Evolutionary conservation across 2,797 vertebrate species (phyloP).

Genomic region (Geotria australis): DNA sequence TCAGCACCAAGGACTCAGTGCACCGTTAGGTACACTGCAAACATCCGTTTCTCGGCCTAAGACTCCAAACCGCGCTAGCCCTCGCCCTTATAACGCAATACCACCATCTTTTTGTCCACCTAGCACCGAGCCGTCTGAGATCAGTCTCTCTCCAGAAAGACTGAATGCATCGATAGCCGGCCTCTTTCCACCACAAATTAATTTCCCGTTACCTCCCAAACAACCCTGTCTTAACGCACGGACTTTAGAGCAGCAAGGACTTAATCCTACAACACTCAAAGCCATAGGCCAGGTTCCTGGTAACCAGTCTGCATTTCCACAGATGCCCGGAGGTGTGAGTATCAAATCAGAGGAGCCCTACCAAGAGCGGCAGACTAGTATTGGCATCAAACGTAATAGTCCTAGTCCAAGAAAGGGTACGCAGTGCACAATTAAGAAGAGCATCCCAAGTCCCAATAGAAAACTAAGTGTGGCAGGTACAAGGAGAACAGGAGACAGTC

Average conservation of each 20-base stretch:
- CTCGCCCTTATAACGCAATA: constrained; percentile 76
- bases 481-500: too few species aligned
- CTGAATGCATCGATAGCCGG: constrained; percentile 94
- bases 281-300: constrained; percentile 89
- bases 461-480: too few species aligned
- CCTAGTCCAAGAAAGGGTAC: too few species aligned
- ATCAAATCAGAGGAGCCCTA: too few species aligned
- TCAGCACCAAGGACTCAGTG: too few species aligned
- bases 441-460: too few species aligned
- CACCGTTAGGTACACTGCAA: neutral
- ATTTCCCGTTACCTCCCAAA: constrained; percentile 84
- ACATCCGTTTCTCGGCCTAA: constrained; percentile 57
- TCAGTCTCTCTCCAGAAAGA: constrained; percentile 85
- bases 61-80: constrained; percentile 87
- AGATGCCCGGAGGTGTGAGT: neutral
- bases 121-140: constrained; percentile 92
- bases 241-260: constrained; percentile 76
- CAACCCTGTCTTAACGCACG: constrained; percentile 56
- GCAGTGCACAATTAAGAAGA: too few species aligned
- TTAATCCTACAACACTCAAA: constrained; percentile 94
- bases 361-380: too few species aligned
- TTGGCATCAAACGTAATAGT: too few species aligned
- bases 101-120: constrained; percentile 89
- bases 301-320: constrained; percentile 16
- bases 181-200: constrained; percentile 90